phyloP scores from a whole-genome alignment of 2,797 vertebrate genomes.

The Platalea minor region DNA sequence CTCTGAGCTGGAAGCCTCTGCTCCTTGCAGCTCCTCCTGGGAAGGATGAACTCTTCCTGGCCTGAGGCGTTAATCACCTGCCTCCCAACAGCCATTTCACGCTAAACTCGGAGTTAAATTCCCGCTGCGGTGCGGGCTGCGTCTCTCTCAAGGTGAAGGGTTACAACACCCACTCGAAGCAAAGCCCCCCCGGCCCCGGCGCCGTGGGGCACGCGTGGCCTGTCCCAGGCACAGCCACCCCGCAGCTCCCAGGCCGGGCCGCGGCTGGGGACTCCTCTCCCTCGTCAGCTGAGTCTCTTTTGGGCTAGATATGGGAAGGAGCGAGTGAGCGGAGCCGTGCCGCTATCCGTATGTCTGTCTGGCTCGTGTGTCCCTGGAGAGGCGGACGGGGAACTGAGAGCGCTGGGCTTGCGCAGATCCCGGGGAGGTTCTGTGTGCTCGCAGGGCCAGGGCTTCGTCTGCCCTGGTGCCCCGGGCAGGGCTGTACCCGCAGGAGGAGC shows the following conservation, averaged over 20 bases:
- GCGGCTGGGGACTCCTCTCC: fast-evolving
- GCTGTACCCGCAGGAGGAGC: fast-evolving
- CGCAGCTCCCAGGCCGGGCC: background rate
- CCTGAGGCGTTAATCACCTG: background rate
- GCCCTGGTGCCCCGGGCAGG: background rate
- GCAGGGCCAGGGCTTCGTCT: fast-evolving
- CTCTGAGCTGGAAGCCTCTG: background rate
- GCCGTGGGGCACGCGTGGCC: background rate
- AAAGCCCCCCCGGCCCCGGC: background rate
- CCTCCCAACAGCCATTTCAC: background rate
- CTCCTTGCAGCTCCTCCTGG: background rate
- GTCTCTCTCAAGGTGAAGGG: background rate
- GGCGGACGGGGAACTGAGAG: background rate
- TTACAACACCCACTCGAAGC: background rate
- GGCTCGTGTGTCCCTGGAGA: background rate
- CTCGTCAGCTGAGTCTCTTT: background rate
- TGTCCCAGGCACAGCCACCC: background rate
- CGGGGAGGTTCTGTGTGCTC: fast-evolving
- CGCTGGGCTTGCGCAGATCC: background rate
- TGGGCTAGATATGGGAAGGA: background rate
- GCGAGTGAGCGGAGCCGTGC: fast-evolving
- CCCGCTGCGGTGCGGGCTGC: background rate
- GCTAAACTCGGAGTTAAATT: background rate
- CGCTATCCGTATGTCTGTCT: fast-evolving
- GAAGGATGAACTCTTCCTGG: background rate